Conservation (phyloP, 1,140 invertebrate genomes). For the Cotesia vestalis region DNA sequence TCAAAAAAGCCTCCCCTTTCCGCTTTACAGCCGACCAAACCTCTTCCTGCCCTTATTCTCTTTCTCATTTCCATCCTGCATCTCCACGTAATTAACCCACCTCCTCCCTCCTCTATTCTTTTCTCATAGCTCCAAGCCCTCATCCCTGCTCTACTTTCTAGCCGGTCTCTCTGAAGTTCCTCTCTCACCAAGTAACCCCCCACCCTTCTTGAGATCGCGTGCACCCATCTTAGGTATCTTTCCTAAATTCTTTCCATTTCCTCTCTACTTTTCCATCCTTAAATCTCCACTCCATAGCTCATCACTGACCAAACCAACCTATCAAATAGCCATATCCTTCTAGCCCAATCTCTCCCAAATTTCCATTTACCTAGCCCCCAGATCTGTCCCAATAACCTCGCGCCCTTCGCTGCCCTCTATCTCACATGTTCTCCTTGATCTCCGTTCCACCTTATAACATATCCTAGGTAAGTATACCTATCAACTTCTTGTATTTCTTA, state of each 20-base stretch:
- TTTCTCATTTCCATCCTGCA: conserved; percentile 22
- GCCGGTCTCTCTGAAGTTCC: conserved; percentile 21
- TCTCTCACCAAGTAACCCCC: conserved; percentile 34
- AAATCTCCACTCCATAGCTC: conserved; percentile 12
- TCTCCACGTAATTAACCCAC: conserved; percentile 14
- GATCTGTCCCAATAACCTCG: conserved; percentile 13
- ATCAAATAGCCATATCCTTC: conserved; percentile 26
- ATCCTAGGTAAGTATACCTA: conserved; percentile 25
- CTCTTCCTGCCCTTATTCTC: neutral
- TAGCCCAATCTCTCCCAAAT: neutral
- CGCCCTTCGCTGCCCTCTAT: conserved; percentile 25
- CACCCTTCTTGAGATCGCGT: conserved; percentile 4
- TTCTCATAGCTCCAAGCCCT: conserved; percentile 32
- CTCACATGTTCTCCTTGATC: conserved; percentile 21
- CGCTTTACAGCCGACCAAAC: neutral
- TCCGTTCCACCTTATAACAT: conserved; percentile 21
- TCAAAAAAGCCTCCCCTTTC: neutral
- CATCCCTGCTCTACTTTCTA: neutral
- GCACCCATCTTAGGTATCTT: conserved; percentile 26
- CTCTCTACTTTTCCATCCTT: conserved; percentile 13
- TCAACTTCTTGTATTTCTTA: conserved; percentile 22
- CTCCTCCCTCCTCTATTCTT: conserved; percentile 9
- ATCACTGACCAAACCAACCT: conserved; percentile 14
- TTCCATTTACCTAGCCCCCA: conserved; percentile 26
- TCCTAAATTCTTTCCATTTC: conserved; percentile 19